Base-by-base conservation (phyloP, 2,113 vertebrate genomes). In the Corythaeola cristata region DNA sequence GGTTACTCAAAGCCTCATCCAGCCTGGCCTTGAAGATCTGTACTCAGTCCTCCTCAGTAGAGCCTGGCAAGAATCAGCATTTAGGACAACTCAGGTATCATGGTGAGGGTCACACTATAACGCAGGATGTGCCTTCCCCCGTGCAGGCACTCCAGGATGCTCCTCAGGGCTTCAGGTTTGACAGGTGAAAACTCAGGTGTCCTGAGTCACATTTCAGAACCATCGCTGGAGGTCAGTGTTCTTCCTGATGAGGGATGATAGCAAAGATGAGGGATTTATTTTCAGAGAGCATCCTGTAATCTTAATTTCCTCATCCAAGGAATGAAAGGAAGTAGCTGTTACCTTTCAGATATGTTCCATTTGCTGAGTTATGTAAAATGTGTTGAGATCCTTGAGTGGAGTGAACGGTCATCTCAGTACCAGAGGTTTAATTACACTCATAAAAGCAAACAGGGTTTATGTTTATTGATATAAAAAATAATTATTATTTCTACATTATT, bases 61-160 rank as follows among this genome's bases (percentile, higher is more conserved):
- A 81, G 30, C 28, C 60, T 71, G 74, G 28, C 11, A 55, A 59
- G 37, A 41, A 32, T 20, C 66, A 59, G 41, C 32, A 37, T 80
- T 80, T 58, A 59, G 80, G 47, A 24, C 32, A 56, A 5, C 15
- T 58, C 27, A 6, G 15, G 12, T 55, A 7, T 27, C 67, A 37
- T 60, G 23, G 18, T 83, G 44, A 27, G 53, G 16, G 52, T 82
- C 64, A 37, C 1, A 4, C 49, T 59, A 0, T 28, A 63, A 68
- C 0, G 0, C 9, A 19, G 20, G 44, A 23, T 55, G 0, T 21
- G 9, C 4, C 3, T 81, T 67, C 52, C n/a, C 28, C 23, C 26
- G 4, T 32, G n/a, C 56, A 75, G 35, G 24, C 23, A 3, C 30
- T 58, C n/a, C 12, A 18, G 30, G 11, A 16, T 72, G 9, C 22